A percentile compares a stretch with the other conserved stretches of the same genome.
phyloP scores from a whole-genome alignment of 2,113 vertebrate genomes.

The Alethe castanea region DNA sequence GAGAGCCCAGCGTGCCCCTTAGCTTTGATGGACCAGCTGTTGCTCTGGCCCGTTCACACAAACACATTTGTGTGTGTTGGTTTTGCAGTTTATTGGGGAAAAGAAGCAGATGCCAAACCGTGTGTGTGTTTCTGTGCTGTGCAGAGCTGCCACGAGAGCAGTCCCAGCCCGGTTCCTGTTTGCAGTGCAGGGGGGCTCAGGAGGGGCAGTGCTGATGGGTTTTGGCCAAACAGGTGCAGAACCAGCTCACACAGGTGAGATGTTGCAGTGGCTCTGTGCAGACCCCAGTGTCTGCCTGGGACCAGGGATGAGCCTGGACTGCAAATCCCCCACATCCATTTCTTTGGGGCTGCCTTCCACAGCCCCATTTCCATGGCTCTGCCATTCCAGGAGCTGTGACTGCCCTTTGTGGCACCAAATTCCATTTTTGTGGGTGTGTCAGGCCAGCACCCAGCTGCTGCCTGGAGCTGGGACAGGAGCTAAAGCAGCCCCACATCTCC shows the following conservation, averaged over 20 bases:
- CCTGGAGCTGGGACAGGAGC: no score
- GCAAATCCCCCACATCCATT: not conserved
- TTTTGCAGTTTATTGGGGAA: conserved; percentile 14
- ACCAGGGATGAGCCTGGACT: not conserved
- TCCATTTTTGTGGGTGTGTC: not conserved
- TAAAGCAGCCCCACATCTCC: not conserved
- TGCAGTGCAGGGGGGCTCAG: not conserved
- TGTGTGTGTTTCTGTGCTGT: not conserved
- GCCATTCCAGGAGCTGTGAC: no score
- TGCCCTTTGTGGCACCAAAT: not conserved
- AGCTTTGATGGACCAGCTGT: conserved; percentile 34
- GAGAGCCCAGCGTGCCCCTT: not conserved
- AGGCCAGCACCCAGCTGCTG: not conserved
- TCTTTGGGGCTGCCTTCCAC: not conserved
- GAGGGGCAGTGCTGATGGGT: not conserved
- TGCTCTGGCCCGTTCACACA: conserved; percentile 15
- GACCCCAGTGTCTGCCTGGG: fast-evolving
- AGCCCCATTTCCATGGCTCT: not conserved
- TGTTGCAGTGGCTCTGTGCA: not conserved
- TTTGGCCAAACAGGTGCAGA: not conserved
- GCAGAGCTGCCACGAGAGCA: not conserved
- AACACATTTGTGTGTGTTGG: conserved; percentile 1
- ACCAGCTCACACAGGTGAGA: not conserved
- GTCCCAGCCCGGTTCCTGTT: not conserved
- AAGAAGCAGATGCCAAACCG: not conserved